phyloP scores from a whole-genome alignment of 2,113 vertebrate species.

The Albula glossodonta region DNA sequence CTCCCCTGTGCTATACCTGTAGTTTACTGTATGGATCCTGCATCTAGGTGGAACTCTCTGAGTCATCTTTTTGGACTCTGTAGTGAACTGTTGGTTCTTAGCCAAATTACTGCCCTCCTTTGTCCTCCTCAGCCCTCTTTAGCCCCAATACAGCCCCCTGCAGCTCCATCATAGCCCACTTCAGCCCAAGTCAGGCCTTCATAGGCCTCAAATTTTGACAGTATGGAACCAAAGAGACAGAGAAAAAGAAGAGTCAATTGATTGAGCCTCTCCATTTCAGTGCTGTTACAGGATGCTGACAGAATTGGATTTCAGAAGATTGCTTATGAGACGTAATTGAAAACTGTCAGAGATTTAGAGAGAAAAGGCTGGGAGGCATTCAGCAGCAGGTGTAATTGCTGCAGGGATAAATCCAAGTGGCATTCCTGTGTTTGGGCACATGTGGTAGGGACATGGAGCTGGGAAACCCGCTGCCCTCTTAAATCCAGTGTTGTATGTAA shows the following conservation, averaged over 20 bases:
- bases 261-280: neutral
- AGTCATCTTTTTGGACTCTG: no score
- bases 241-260: neutral
- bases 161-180: neutral
- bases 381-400: constrained; percentile 3
- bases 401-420: neutral
- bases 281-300: neutral
- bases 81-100: no score
- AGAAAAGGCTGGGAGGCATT: neutral
- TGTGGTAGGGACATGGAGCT: neutral
- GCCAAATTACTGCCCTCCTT: no score
- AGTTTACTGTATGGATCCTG: neutral
- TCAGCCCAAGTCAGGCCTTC: neutral
- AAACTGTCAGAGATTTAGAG: neutral
- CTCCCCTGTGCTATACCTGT: neutral
- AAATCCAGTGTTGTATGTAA: neutral
- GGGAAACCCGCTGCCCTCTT: neutral
- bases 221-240: neutral
- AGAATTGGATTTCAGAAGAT: neutral
- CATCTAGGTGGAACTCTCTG: neutral
- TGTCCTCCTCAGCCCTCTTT: no score
- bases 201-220: neutral
- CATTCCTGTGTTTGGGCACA: neutral
- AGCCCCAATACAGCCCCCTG: neutral
- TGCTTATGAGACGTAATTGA: constrained; percentile 9